Base-by-base conservation (phyloP, 1,140 invertebrate species). In the Odontomachus brunneus region DNA sequence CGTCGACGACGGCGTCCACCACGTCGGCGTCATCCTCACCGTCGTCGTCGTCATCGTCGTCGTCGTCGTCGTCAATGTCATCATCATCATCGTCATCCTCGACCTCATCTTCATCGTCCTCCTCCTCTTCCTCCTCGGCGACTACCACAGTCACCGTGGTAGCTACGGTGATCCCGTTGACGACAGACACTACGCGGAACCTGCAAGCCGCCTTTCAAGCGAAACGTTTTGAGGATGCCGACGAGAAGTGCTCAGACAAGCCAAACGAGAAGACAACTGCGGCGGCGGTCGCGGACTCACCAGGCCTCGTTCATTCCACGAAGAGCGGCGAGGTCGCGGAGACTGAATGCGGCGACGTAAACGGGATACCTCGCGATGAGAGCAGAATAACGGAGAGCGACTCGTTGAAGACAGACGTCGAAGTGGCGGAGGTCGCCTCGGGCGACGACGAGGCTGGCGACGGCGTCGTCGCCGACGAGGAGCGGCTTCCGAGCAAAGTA, bases 181-280 rank as follows among this genome's bases (percentile, higher is more conserved):
- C 75, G 14, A 76, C 63, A 19, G 91, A 93, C 3, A 78, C 89
- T 0, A 83, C 87, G 0, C 87, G 86, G 38, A 94, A 93, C 83
- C 78, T 94, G 1, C 93, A 93, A 49, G 94, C 93, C 0, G 93
- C 93, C n/a, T 94, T 94, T 49, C 92, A 93, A 59, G 86, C 93
- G 5, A 94, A 93, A 76, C 92, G 93, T 38, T 94, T 93, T 59
- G 89, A 80, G 4, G 82, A 88, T 1, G 84, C 73, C 19, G 90
- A 90, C 4, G 65, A 67, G 29, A 90, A 91, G 69, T 66, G 82
- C 57, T 24, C 69, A 63, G 87, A 90, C 48, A 82, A 90, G 7
- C 1, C 66, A 5, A 69, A 88, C 11, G 81, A 85, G 2, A 89
- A 88, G 33, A 71, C 2, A 29, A 22, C n/a, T 62, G 55, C 71